phyloP scores from a whole-genome alignment of 2,888 invertebrate genomes.

The Linnaemya tessellans region DNA sequence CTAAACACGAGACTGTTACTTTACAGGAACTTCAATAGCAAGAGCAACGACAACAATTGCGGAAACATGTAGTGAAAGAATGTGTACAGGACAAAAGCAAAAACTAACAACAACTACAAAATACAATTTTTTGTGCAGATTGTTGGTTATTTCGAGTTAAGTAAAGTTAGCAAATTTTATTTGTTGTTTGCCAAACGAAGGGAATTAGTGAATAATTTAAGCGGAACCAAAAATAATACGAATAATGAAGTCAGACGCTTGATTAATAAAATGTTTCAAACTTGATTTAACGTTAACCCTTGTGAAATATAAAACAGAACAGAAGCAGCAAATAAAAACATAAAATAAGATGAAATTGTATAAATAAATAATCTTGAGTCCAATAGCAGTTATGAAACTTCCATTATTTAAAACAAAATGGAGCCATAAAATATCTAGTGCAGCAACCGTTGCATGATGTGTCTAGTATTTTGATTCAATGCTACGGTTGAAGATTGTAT shows the following conservation, averaged over 20 bases:
- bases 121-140: constrained; percentile 71
- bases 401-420: constrained; percentile 42
- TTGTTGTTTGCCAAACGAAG: constrained; percentile 78
- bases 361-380: neutral
- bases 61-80: constrained; percentile 56
- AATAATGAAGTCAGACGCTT: constrained; percentile 33
- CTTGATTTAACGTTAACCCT: constrained; percentile 28
- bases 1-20: constrained; percentile 68
- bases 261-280: constrained; percentile 25
- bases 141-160: constrained; percentile 78
- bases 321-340: constrained; percentile 28
- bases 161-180: constrained; percentile 80
- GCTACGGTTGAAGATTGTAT: constrained; percentile 55
- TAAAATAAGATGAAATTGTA: neutral
- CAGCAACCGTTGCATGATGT: constrained; percentile 64
- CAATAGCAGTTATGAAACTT: neutral
- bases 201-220: constrained; percentile 77
- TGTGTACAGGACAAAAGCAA: constrained; percentile 57
- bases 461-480: constrained; percentile 57
- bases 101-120: constrained; percentile 33
- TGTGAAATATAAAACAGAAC: constrained; percentile 18
- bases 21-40: constrained; percentile 58
- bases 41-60: constrained; percentile 38
- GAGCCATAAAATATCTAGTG: constrained; percentile 46
- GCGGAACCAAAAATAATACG: constrained; percentile 74